Conservation (phyloP, 2,113 vertebrate genomes). For the Pan paniscus region DNA sequence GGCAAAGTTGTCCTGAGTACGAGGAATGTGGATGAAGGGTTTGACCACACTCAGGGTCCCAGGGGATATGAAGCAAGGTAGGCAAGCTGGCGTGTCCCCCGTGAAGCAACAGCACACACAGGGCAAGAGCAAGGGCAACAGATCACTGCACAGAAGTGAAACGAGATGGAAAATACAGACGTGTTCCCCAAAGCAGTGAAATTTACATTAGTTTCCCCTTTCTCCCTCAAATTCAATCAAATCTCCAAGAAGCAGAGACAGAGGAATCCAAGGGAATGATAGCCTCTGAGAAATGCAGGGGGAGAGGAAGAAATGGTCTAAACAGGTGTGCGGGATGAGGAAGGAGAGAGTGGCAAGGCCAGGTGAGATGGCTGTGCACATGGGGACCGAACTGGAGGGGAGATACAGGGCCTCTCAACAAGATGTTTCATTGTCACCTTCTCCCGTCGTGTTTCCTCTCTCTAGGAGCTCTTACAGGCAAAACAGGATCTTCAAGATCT, state of each 20-base stretch:
- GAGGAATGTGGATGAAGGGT: not conserved
- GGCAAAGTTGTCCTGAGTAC: not conserved
- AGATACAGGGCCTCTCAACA: rapidly evolving
- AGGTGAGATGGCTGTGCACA: rapidly evolving
- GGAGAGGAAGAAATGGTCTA: not conserved
- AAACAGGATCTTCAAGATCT: constrained; percentile 92
- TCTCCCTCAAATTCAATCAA: not conserved
- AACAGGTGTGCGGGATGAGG: rapidly evolving
- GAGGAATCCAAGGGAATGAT: not conserved
- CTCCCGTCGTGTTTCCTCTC: not conserved
- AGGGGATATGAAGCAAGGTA: not conserved
- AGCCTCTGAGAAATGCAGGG: not conserved
- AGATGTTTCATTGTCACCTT: not conserved
- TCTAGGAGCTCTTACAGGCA: constrained; percentile 92
- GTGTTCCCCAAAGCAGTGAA: not conserved
- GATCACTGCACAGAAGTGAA: not conserved
- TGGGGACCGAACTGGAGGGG: rapidly evolving
- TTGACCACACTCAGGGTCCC: rapidly evolving
- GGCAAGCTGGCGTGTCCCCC: rapidly evolving
- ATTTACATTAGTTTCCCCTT: not conserved
- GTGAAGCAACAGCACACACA: rapidly evolving
- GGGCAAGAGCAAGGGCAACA: not conserved
- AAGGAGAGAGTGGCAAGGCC: not conserved
- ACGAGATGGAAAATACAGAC: not conserved
- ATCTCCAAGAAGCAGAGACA: not conserved